Evolutionary conservation across 1,140 invertebrate species (phyloP), one percentile per base, ranked within the genome.

Genomic region (Drosophila bipectinata): DNA sequence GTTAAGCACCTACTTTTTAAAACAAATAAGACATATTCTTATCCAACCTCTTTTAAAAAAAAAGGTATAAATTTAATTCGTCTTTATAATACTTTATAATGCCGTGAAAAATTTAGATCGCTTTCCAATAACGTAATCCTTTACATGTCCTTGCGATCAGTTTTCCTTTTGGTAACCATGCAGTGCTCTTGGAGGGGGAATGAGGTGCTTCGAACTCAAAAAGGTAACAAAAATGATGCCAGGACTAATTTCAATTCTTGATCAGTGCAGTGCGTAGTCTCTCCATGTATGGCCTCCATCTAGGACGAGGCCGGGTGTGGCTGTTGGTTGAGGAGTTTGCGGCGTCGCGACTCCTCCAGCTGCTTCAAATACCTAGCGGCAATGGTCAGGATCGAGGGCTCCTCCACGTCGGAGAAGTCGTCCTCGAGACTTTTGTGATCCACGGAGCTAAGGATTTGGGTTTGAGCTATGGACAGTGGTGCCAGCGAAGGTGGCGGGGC

Each of bases 331-430:
- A 5, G 39, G 15, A 15, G 51, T 8, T 28, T 52, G 18, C 52
- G 58, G 18, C 58, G 51, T 3, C 58, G 58, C 1, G 58, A 15
- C 2, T 74, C 58, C 52, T 63, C 49, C 28, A 74, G 30, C 1
- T 74, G 47, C 28, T 71, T 62, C 5, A 74, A 48, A 57, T 74
- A 71, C 1, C 39, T 53, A 12, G 54, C 54, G 14, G 59, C 41
- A 3, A 74, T 41, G 1, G 32, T 37, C 1, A 58, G 44, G 1
- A 71, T 49, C 21, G 58, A 71, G 15, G 66, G 58, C 6, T 56
- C 52, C 34, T 56, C 52, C 12, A 45, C 9, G 12, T 68, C 37
- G 8, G 32, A 41, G 12, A 48, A 48, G 7, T 34, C 53, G 2
- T 41, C 44, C 5, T 37, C 44, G 5, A 24, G 7, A 0, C 30